phyloP scores from a whole-genome alignment of 2,797 vertebrate genomes.

The Thamnophis elegans region DNA sequence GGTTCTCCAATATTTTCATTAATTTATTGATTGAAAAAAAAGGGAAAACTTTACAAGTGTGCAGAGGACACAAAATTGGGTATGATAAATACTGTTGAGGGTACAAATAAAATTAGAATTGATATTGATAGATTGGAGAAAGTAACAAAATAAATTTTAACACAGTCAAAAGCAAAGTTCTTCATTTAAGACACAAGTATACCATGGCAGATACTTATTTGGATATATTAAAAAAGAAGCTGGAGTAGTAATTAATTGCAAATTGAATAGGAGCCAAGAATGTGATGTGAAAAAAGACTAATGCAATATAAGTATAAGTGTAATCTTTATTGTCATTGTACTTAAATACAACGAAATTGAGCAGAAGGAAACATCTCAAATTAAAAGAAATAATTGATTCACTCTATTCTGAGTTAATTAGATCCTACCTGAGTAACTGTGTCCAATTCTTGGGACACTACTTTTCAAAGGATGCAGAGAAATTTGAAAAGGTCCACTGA shows the following conservation, averaged over 20 bases:
- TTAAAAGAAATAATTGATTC: neutral
- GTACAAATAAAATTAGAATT: neutral
- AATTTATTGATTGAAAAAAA: neutral
- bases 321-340: too few relatives aligned
- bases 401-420: neutral
- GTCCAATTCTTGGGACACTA: neutral
- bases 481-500: neutral
- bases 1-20: neutral
- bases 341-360: too few relatives aligned
- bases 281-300: neutral
- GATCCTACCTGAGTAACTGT: neutral
- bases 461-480: neutral
- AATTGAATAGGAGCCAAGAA: neutral
- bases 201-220: neutral
- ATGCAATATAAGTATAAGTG: too few relatives aligned
- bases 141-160: neutral
- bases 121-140: neutral
- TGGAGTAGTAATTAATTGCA: neutral
- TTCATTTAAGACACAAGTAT: neutral
- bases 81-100: neutral
- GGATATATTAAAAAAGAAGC: neutral
- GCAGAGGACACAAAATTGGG: neutral
- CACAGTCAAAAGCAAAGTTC: neutral
- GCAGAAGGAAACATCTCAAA: neutral
- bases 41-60: neutral